Conservation (phyloP, 2,888 invertebrate species). For the Branchipolynoe longqiensis region DNA sequence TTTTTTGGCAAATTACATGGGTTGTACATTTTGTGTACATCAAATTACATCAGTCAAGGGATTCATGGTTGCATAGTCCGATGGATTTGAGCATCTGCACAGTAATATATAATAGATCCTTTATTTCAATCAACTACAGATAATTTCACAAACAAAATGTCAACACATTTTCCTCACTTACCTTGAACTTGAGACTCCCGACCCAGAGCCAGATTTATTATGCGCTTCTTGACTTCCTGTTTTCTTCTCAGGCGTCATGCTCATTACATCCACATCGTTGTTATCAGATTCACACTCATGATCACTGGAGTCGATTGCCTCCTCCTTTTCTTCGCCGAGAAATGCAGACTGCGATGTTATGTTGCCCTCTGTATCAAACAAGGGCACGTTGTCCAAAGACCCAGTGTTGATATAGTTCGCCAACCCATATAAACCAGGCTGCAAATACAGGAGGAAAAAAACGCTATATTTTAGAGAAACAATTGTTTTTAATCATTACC, state of each 20-base stretch:
- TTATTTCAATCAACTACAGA: too few species aligned
- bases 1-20: too few species aligned
- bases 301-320: conserved; percentile 13
- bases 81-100: too few species aligned
- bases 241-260: conserved; percentile 13
- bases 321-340: background rate
- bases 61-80: too few species aligned
- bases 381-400: background rate
- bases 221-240: conserved; percentile 2
- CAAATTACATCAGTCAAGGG: too few species aligned
- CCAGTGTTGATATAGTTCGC: conserved; percentile 20
- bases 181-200: conserved; percentile 58
- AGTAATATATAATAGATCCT: too few species aligned
- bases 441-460: too few species aligned
- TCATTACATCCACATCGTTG: conserved; percentile 28
- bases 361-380: conserved; percentile 46
- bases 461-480: too few species aligned
- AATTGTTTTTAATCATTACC: too few species aligned
- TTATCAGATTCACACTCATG: background rate
- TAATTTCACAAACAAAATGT: conserved; percentile 46
- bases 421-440: conserved; percentile 40
- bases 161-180: too few species aligned
- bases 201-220: conserved; percentile 55
- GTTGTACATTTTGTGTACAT: too few species aligned
- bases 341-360: conserved; percentile 38